A percentile compares a stretch with the other conserved stretches of the same genome.
These are phyloP conservation scores for Pammene fasciana DNA, from an alignment of 2,888 invertebrate species.

Conservation along the genomic window DNA sequence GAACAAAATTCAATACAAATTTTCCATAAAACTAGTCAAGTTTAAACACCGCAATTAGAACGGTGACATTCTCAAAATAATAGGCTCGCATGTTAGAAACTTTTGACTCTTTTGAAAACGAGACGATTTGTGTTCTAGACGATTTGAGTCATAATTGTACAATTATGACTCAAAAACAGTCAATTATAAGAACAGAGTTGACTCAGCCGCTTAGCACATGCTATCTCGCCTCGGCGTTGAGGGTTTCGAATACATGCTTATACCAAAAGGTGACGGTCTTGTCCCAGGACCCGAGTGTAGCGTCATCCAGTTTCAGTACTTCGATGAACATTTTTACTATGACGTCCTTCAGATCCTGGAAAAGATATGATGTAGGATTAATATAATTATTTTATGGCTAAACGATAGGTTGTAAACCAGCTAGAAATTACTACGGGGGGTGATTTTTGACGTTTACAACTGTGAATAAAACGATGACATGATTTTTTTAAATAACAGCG, in stretches of 20 bases:
- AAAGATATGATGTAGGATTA: conserved; percentile 14
- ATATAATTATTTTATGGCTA: not conserved
- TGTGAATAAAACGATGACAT: too few species aligned
- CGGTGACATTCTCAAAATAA: not conserved
- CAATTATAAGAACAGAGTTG: not conserved
- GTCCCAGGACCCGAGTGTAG: conserved; percentile 72
- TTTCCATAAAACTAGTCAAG: too few species aligned
- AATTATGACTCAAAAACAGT: not conserved
- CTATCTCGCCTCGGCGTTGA: conserved; percentile 58
- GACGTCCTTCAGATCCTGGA: conserved; percentile 72
- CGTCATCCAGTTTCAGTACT: conserved; percentile 65
- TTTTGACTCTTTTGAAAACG: not conserved
- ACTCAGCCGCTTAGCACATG: conserved; percentile 26
- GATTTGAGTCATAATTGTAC: too few species aligned
- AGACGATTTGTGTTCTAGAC: conserved; percentile 5
- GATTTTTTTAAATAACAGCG: too few species aligned
- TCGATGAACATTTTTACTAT: conserved; percentile 77
- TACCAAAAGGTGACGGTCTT: conserved; percentile 78
- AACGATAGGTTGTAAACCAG: too few species aligned
- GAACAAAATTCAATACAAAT: too few species aligned
- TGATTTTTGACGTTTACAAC: too few species aligned
- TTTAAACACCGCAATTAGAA: too few species aligned
- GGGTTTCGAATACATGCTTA: conserved; percentile 70
- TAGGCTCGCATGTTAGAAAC: not conserved
- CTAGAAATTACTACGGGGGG: not conserved